Evolutionary conservation across 2,888 invertebrate genomes (phyloP).

Genomic region (Bhutanitis thaidina): DNA sequence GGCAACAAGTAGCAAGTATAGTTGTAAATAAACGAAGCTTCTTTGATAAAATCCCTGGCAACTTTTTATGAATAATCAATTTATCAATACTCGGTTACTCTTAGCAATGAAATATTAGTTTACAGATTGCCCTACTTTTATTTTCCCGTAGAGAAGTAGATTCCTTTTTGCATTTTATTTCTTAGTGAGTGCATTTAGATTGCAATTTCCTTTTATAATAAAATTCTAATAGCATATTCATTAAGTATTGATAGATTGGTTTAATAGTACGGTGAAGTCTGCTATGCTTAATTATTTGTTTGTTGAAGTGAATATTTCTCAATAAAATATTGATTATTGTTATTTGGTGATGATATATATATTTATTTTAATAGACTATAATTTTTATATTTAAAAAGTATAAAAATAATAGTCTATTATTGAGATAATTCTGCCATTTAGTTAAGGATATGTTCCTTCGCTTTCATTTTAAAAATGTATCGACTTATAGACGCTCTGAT

Average conservation of each 20-base stretch:
- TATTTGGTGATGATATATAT: too few relatives aligned
- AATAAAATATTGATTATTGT: too few relatives aligned
- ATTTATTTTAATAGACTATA: too few relatives aligned
- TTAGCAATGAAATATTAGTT: conserved; percentile 54
- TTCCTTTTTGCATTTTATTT: conserved; percentile 52
- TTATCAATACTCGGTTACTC: conserved; percentile 34
- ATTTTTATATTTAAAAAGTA: too few relatives aligned
- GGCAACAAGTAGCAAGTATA: too few relatives aligned
- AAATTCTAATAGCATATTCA: conserved; percentile 54
- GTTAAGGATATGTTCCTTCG: too few relatives aligned
- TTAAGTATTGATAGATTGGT: conserved; percentile 31
- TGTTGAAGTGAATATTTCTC: too few relatives aligned
- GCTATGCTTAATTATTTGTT: too few relatives aligned
- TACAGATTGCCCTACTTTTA: conserved; percentile 50
- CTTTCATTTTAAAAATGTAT: too few relatives aligned
- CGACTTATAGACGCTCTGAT: too few relatives aligned
- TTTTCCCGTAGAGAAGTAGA: conserved; percentile 35
- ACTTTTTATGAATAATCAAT: conserved; percentile 32
- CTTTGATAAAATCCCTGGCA: conserved; percentile 3
- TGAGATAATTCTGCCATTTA: too few relatives aligned
- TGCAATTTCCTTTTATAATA: conserved; percentile 60
- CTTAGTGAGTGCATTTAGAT: conserved; percentile 51
- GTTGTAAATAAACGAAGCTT: neutral
- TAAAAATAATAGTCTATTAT: too few relatives aligned
- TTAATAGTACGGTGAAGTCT: neutral